These are phyloP conservation scores for Calidris pugnax DNA, from an alignment of 2,113 vertebrate species.

Conservation along the genomic window DNA sequence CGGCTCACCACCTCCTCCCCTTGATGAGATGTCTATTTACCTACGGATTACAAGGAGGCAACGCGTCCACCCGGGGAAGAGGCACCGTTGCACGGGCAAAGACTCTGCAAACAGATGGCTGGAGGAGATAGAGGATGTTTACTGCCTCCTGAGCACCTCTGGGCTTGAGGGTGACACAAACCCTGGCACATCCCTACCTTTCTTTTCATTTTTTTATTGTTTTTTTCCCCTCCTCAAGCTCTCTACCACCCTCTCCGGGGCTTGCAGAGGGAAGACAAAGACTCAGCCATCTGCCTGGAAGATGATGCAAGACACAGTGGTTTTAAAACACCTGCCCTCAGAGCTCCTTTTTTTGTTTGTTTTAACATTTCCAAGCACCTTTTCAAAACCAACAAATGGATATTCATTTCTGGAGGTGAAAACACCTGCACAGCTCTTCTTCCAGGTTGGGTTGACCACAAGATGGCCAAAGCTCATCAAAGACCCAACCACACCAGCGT, in stretches of 20 bases:
- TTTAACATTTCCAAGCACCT: neutral
- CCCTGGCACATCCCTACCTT: neutral
- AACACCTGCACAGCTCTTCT: neutral
- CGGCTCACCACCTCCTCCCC: neutral
- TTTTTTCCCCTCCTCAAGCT: neutral
- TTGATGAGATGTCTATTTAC: slow-evolving; percentile 49
- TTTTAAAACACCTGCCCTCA: neutral
- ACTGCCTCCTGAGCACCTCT: neutral
- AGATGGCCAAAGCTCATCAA: neutral
- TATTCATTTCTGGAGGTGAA: rapidly evolving
- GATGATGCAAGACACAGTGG: neutral
- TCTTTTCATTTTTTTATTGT: neutral
- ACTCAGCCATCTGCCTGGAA: neutral
- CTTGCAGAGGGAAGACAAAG: neutral
- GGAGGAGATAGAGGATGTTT: neutral
- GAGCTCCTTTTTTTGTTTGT: neutral
- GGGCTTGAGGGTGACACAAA: neutral
- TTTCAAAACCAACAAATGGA: rapidly evolving
- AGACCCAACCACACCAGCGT: neutral
- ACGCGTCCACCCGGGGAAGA: neutral
- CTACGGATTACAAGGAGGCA: slow-evolving; percentile 41
- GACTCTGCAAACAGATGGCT: slow-evolving; percentile 38
- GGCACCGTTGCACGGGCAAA: neutral
- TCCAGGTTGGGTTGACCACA: rapidly evolving
- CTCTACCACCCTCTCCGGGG: neutral